Evolutionary conservation across 2,888 invertebrate genomes (phyloP).

Genomic region (Eledone cirrhosa): DNA sequence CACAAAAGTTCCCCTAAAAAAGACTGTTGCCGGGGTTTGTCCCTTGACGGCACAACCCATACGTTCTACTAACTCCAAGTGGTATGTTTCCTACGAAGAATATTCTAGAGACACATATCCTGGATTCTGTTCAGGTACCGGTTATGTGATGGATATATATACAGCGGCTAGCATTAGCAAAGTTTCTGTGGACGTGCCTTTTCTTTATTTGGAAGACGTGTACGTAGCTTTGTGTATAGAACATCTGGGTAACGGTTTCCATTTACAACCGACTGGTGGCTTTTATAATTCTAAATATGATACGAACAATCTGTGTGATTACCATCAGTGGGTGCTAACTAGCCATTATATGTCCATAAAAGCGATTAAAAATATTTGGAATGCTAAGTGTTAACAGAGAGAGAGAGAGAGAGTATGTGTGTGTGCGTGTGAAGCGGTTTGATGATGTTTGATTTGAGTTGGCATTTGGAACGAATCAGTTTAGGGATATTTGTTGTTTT

Average conservation of each 20-base stretch:
- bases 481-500: too few relatives aligned
- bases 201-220: slow-evolving; percentile 57
- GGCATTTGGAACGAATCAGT: too few relatives aligned
- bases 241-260: slow-evolving; percentile 38
- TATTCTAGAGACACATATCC: slow-evolving; percentile 50
- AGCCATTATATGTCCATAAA: slow-evolving; percentile 39
- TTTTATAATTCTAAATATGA: slow-evolving; percentile 37
- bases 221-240: slow-evolving; percentile 49
- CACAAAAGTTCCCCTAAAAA: slow-evolving; percentile 32
- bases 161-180: slow-evolving; percentile 43
- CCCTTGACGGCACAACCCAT: slow-evolving; percentile 38
- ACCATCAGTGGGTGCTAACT: slow-evolving; percentile 39
- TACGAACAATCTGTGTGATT: slow-evolving; percentile 38
- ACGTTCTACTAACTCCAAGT: slow-evolving; percentile 47
- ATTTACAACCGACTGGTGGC: slow-evolving; percentile 37
- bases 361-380: slow-evolving; percentile 34
- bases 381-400: slow-evolving; percentile 31
- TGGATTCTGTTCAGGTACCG: slow-evolving; percentile 54
- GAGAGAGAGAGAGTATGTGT: too few relatives aligned
- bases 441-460: too few relatives aligned
- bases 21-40: slow-evolving; percentile 43
- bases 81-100: slow-evolving; percentile 46
- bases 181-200: slow-evolving; percentile 48
- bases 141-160: slow-evolving; percentile 48
- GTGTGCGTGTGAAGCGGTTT: too few relatives aligned